These are phyloP conservation scores for Rutpela maculata DNA, from an alignment of 2,888 invertebrate species.

Conservation along the genomic window DNA sequence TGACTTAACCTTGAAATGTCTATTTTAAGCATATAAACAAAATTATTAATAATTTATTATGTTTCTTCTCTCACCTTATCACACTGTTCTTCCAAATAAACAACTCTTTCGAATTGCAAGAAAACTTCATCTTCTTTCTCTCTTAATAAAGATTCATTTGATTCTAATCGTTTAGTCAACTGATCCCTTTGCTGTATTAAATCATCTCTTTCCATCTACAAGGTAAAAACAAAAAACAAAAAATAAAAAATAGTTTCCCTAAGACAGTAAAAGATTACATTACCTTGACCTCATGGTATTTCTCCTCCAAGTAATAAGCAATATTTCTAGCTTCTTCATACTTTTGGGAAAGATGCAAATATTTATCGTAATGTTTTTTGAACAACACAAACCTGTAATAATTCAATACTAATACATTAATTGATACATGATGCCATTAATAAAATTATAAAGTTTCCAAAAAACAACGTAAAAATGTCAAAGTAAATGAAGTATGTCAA, in stretches of 20 bases:
- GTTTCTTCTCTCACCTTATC: slow-evolving; percentile 74
- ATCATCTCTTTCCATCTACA: slow-evolving; percentile 77
- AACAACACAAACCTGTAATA: slow-evolving; percentile 78
- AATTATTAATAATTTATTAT: neutral
- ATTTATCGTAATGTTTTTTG: slow-evolving; percentile 80
- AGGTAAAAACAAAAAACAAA: slow-evolving; percentile 39
- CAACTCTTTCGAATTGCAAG: slow-evolving; percentile 77
- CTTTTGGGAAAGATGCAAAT: slow-evolving; percentile 78
- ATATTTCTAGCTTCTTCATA: slow-evolving; percentile 79
- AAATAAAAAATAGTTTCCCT: neutral
- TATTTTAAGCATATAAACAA: neutral
- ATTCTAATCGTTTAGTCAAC: slow-evolving; percentile 76
- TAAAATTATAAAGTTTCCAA: too few species aligned
- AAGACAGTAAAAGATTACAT: slow-evolving; percentile 45
- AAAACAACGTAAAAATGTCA: too few species aligned
- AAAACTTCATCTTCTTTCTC: slow-evolving; percentile 80
- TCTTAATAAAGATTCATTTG: slow-evolving; percentile 76
- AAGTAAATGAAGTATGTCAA: too few species aligned
- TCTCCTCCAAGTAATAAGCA: slow-evolving; percentile 80
- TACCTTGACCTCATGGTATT: slow-evolving; percentile 81
- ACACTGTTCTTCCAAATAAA: slow-evolving; percentile 78
- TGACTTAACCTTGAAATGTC: slow-evolving; percentile 42
- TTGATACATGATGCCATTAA: too few species aligned
- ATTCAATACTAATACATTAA: slow-evolving; percentile 18
- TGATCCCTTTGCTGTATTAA: slow-evolving; percentile 75